Evolutionary conservation across 2,888 invertebrate species (phyloP).

Genomic region (Tiphia femorata): DNA sequence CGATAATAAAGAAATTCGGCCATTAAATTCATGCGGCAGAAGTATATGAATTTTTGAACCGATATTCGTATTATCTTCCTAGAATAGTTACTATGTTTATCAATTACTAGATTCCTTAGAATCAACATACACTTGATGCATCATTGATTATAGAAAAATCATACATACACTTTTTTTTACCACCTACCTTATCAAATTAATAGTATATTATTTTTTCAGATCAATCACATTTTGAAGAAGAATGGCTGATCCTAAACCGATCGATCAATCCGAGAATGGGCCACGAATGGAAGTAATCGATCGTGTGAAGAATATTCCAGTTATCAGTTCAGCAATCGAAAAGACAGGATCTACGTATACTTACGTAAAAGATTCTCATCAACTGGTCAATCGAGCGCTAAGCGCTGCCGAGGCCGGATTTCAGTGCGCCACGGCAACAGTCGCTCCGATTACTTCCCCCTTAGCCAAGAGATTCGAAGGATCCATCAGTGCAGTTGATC

Average conservation of each 20-base stretch:
- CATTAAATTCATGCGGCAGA: too few relatives aligned
- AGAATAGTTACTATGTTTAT: too few relatives aligned
- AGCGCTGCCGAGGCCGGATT: constrained; percentile 72
- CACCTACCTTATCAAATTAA: too few relatives aligned
- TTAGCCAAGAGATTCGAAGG: constrained; percentile 71
- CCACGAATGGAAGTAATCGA: constrained; percentile 63
- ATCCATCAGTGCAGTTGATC: constrained; percentile 72
- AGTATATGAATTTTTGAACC: too few relatives aligned
- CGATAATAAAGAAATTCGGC: too few relatives aligned
- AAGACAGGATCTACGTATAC: constrained; percentile 64
- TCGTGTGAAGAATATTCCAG: constrained; percentile 61
- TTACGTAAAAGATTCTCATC: constrained; percentile 70
- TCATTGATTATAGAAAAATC: too few relatives aligned
- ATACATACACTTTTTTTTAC: too few relatives aligned
- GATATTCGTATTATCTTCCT: too few relatives aligned
- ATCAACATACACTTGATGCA: too few relatives aligned
- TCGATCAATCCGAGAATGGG: not conserved
- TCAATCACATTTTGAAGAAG: constrained; percentile 18
- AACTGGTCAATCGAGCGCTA: constrained; percentile 72
- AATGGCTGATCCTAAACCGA: constrained; percentile 34
- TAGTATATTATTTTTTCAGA: too few relatives aligned
- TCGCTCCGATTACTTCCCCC: constrained; percentile 70
- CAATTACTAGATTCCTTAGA: too few relatives aligned
- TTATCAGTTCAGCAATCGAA: constrained; percentile 62
- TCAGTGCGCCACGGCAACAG: constrained; percentile 70